Evolutionary conservation across 2,888 invertebrate genomes (phyloP).

Genomic region (Aricia artaxerxes): DNA sequence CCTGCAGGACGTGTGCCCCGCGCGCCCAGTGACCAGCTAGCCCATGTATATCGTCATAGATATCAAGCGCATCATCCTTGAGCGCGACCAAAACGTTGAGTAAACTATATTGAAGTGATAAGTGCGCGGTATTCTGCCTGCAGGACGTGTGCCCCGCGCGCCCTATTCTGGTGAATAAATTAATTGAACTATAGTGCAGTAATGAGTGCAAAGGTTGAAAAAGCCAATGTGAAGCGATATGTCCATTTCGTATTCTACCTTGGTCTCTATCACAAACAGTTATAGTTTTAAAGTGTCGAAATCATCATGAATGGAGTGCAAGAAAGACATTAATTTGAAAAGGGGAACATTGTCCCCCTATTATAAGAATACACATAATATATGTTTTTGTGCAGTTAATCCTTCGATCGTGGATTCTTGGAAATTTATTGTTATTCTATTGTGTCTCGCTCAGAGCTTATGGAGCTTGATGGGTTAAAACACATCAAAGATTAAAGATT

Average conservation of each 20-base stretch:
- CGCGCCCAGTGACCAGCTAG: constrained; percentile 33
- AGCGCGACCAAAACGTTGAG: not conserved
- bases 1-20: constrained; percentile 88
- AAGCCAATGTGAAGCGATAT: too few relatives aligned
- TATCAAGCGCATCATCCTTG: not conserved
- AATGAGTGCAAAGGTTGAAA: constrained; percentile 17
- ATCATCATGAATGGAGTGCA: too few relatives aligned
- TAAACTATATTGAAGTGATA: not conserved
- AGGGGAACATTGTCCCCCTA: not conserved
- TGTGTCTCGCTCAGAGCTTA: too few relatives aligned
- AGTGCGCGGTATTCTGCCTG: constrained; percentile 86
- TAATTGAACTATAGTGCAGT: not conserved
- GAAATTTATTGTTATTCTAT: too few relatives aligned
- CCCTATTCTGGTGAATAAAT: not conserved
- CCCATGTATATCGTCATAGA: not conserved
- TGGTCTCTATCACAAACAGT: too few relatives aligned
- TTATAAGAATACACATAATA: too few relatives aligned
- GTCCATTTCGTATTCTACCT: too few relatives aligned
- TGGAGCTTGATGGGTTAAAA: not conserved
- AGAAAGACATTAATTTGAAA: too few relatives aligned
- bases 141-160: constrained; percentile 86
- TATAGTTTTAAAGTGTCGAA: too few relatives aligned
- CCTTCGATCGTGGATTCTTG: too few relatives aligned
- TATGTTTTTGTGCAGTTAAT: not conserved
- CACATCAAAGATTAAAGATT: not conserved